Percentiles rank a stretch among this genome's conserved stretches.
phyloP scores from a whole-genome alignment of 2,797 vertebrate species.

The Alcedo quadribrachys region DNA sequence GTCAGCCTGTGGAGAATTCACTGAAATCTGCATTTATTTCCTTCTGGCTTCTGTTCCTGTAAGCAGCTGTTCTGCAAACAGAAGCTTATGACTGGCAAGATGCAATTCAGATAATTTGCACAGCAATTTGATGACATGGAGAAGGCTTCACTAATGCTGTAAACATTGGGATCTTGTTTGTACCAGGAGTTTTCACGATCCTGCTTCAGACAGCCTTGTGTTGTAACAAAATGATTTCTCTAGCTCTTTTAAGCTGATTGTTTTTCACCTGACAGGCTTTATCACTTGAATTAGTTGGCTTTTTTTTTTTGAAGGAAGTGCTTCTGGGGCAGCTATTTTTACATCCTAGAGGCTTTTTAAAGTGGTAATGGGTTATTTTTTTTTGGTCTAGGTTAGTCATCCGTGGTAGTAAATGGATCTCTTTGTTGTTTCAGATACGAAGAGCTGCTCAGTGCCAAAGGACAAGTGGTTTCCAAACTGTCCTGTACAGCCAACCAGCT shows the following conservation, averaged over 20 bases:
- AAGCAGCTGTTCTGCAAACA: neutral
- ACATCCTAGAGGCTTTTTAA: neutral
- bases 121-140: neutral
- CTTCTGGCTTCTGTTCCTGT: neutral
- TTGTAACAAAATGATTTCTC: neutral
- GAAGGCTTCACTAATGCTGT: neutral
- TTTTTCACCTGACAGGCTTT: neutral
- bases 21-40: neutral
- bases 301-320: neutral
- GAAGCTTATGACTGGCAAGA: neutral
- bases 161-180: neutral
- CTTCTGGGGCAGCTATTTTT: neutral
- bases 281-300: neutral
- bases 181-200: neutral
- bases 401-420: neutral
- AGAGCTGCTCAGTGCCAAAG: slow-evolving; percentile 64
- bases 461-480: slow-evolving; percentile 59
- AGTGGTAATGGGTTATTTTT: neutral
- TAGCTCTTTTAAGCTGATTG: neutral
- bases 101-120: neutral
- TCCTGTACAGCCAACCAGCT: slow-evolving; percentile 78
- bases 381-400: neutral
- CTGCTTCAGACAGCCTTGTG: neutral
- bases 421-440: slow-evolving; percentile 70
- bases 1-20: neutral